Base-by-base conservation (phyloP, 2,888 invertebrate species). In the Megaustenia siamemsis region DNA sequence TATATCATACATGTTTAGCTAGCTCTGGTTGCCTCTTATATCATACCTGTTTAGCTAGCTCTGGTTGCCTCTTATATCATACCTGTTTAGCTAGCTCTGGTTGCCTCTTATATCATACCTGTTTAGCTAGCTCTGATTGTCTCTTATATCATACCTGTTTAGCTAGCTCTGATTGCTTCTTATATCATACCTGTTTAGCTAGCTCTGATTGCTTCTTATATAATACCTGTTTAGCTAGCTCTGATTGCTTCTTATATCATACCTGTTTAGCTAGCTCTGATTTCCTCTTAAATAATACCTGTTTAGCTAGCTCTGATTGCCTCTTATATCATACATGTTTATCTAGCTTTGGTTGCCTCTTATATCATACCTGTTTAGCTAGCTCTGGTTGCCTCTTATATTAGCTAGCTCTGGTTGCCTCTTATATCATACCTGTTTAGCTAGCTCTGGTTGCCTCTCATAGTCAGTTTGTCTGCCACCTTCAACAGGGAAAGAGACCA, bases 401-500 rank as follows among this genome's bases (percentile, higher is more conserved):
- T 49, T 49, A 49, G 49, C 18, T 49, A 49, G 18, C 49, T 49
- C 49, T 49, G 49, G 49, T 49, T 49, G 49, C 49, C 49, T 68
- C 38, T 68, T 38, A 68, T 43, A 80, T 68, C 69, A 10, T 32
- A 92, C 92, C 91, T 92, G 92, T 86, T 90, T 91, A 8, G 88
- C 86, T 8, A 91, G 87, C 81, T 91, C 90, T 43, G 91, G 91
- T 40, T 81, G 86, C 10, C 86, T 87, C 32, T 83, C 83, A 15
- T 56, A 40, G 18, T 69, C 79, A 24, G 18, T 56, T 18, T 35
- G 21, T 12, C 86, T 84, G 4, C 86, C 88, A 21, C 86, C 87
- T 24, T 88, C 90, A 32, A 87, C 86, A 24, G 89, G 89, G 40
- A 92, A 79, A 24, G 91, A 87, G 12, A 92, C 90, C 87, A 92